Evolutionary conservation across 2,888 invertebrate genomes (phyloP), one percentile per base, ranked within the genome.

Genomic region (Lutraria lutraria): DNA sequence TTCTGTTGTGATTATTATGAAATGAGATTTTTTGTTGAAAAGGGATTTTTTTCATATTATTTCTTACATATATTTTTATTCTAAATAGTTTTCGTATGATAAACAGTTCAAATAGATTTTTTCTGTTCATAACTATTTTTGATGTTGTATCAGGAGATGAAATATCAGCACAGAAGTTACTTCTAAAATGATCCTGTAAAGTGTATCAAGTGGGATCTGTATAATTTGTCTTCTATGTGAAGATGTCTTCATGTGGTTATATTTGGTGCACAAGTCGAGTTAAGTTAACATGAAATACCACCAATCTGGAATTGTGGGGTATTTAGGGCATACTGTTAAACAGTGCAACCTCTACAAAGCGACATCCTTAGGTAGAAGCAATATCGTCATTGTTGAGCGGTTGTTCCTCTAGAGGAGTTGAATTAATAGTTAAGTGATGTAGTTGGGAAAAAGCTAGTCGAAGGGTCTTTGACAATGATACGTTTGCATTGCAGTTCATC

Each of bases 1-100:
- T 25, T 68, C 63, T 10, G 13, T n/a, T 68, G 63, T 68, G 63
- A 68, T 68, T 68, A 25, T 12, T 68, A 68, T 68, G 25, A 68
- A 68, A 68, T 68, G 63, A 68, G 63, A 68, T 68, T 68, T 68
- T 60, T 68, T 68, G 63, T 68, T 68, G 25, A 68, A n/a, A n/a
- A 68, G n/a, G 25, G 12, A 68, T 25, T n/a, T 12, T 68, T 68
- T 68, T 68, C n/a, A 25, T n/a, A 25, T 8, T 68, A 25, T 25
- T 25, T 25, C 13, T 8, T 13, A 56, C 8, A 8, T 43, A 2
- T 43, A 8, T 43, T 43, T 43, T 16, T 13, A 56, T 56, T 19
- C 56, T 8, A 56, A 56, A 0, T 56, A 56, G 15, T 56, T 56
- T 56, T 19, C 19, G 3, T 19, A 56, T 56, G 1, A 56, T 15